Conservation (phyloP, 2,888 invertebrate species). For the Apodemia duryi region DNA sequence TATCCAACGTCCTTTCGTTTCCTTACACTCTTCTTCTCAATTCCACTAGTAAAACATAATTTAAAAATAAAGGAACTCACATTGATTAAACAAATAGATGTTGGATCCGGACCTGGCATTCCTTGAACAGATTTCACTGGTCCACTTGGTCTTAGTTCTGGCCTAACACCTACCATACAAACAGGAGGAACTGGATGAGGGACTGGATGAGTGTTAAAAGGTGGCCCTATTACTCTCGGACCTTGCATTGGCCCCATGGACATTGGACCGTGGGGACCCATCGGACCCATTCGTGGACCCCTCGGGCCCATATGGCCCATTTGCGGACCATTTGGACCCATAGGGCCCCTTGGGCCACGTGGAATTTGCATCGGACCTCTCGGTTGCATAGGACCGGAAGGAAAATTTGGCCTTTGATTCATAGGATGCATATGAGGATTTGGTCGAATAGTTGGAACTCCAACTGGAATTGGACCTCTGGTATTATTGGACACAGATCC, state of each 20-base stretch:
- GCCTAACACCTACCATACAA: neutral
- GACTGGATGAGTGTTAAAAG: neutral
- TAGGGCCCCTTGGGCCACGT: conserved; percentile 22
- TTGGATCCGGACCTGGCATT: conserved; percentile 21
- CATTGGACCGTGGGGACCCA: neutral
- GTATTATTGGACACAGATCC: neutral
- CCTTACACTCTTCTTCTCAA: too few species aligned
- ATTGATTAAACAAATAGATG: conserved; percentile 20
- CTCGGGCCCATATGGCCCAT: conserved; percentile 19
- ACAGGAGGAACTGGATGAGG: neutral
- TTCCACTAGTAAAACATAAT: neutral
- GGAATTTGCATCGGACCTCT: neutral
- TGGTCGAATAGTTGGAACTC: neutral
- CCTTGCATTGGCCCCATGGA: conserved; percentile 15
- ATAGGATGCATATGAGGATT: neutral
- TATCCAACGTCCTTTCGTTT: neutral
- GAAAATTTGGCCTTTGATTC: neutral
- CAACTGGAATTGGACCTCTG: conserved; percentile 14
- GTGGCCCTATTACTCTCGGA: neutral
- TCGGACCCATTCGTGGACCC: conserved; percentile 3
- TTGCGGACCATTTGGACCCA: conserved; percentile 15
- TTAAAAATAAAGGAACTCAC: conserved; percentile 17
- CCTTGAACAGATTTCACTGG: conserved; percentile 12
- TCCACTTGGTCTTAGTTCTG: neutral
- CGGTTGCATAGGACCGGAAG: neutral